Base-by-base conservation (phyloP, 2,888 invertebrate species). In the Orthosia gracilis region DNA sequence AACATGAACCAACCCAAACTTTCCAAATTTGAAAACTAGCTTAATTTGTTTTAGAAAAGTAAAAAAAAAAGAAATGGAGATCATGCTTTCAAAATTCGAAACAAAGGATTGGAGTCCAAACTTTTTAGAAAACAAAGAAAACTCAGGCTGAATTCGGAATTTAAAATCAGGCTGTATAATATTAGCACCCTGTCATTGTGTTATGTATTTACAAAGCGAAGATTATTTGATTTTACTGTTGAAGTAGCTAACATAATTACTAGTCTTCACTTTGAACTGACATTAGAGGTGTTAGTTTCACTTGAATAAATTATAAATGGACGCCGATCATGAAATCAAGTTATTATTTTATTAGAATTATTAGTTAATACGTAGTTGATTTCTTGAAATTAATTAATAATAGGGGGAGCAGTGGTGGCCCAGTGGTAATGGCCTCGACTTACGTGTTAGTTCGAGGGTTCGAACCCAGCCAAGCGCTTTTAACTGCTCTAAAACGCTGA, bases 281-380 rank as follows among this genome's bases (percentile, higher is more conserved):
- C 82, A 87, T 52, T 52, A 12, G 82, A 87, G 85, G 88, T 86
- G 84, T 87, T 76, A 87, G 89, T 90, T 86, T 74, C 47, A 62
- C 15, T 26, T 80, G 84, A 87, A 87, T 83, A 72, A 80, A 86
- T 85, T 80, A 76, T 81, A 76, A 80, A 88, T 83, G 61, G 49
- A 57, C 18, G 55, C 21, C 64, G 55, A 76, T 69, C 57, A 69
- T 21, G 62, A 66, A 68, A 54, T 52, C 7, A n/a, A 52, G 47
- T 73, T 64, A 79, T 82, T 75, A 81, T 64, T 59, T 23, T 17
- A 76, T 55, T 4, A 31, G 21, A 59, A 31, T 31, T 62, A 65
- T 74, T 59, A 58, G 54, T 21, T 18, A 50, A 3, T 23, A 17
- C 7, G 45, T 55, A 40, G 18, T 50, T 45, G 17, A 23, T 26